Conservation (phyloP, 53 echinoderm and acorn worm genomes). For the Astropecten irregularis region DNA sequence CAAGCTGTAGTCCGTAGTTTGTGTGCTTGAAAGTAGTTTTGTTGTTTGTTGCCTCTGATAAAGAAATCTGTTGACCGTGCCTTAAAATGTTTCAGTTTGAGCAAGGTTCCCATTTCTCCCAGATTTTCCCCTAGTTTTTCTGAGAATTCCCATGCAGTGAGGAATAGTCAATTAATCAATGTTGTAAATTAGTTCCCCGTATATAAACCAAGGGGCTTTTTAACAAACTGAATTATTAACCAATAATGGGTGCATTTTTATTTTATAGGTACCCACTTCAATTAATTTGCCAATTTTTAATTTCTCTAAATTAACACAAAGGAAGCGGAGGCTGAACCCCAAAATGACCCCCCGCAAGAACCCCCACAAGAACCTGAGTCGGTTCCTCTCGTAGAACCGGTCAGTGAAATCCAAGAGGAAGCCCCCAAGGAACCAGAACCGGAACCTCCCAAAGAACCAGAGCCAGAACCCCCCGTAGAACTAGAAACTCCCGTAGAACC, state of each 20-base stretch:
- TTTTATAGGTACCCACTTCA: too few relatives aligned
- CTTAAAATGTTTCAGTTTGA: too few relatives aligned
- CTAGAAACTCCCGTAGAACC: conserved; percentile 41
- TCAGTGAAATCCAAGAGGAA: background rate
- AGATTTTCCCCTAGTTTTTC: too few relatives aligned
- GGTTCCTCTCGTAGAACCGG: conserved; percentile 35
- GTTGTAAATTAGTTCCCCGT: background rate
- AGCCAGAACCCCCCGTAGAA: background rate
- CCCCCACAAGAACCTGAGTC: conserved; percentile 35
- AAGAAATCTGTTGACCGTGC: too few relatives aligned
- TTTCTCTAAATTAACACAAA: background rate
- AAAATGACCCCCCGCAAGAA: background rate
- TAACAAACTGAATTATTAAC: background rate
- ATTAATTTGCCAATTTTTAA: too few relatives aligned
- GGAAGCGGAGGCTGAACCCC: background rate
- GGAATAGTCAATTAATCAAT: too few relatives aligned
- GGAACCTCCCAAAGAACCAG: conserved; percentile 53
- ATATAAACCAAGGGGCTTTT: background rate
- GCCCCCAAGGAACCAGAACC: conserved; percentile 59
- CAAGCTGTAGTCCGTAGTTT: too few relatives aligned
- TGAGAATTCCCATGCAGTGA: too few relatives aligned
- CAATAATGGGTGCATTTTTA: too few relatives aligned
- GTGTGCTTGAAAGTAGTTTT: too few relatives aligned
- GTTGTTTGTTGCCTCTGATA: too few relatives aligned
- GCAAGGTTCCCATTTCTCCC: too few relatives aligned